Base-by-base conservation (phyloP, 2,888 invertebrate genomes). In the Morpho helenor region DNA sequence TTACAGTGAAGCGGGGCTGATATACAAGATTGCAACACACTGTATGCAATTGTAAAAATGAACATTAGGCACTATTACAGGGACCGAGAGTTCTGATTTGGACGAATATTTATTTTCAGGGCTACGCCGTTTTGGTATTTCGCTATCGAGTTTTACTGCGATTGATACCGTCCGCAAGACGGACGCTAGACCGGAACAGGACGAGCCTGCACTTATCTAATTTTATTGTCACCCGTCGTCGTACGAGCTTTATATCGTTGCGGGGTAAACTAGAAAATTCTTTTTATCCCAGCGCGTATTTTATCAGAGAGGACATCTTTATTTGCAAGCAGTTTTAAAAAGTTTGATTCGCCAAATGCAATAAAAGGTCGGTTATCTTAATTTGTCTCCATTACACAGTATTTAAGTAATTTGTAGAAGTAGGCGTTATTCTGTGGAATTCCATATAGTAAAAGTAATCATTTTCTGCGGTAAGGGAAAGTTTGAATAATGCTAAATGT, bases 161-260 rank as follows among this genome's bases (percentile, higher is more conserved):
- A 88, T 89, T 89, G 88, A 88, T 87, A 87, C 80, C 77, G 77
- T 80, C 84, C 81, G 70, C 82, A 84, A 84, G 84, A 81, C 82
- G 81, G 80, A 82, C 77, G 76, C 75, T 66, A 77, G 76, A 73
- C 76, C 75, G 72, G 67, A 77, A 75, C 80, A 76, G 74, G 78
- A 78, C 82, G 82, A 82, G 86, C 84, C 84, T 77, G 82, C 83
- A 88, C 87, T 88, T 89, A 88, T 89, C 88, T 89, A 87, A 89
- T 89, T 89, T 89, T 89, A 89, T 87, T 88, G 87, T 89, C 87
- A 88, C 83, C 82, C 80, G 79, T 73, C 77, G 77, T 75, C 76
- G 77, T 73, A 73, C 74, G 73, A 74, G 83, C 82, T 82, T 83
- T 82, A 80, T 79, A 80, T 74, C 68, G 69, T 73, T 67, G 72